These are phyloP conservation scores for Petrocephalus schoutedeni DNA, from an alignment of 2,797 vertebrate genomes.

Conservation along the genomic window DNA sequence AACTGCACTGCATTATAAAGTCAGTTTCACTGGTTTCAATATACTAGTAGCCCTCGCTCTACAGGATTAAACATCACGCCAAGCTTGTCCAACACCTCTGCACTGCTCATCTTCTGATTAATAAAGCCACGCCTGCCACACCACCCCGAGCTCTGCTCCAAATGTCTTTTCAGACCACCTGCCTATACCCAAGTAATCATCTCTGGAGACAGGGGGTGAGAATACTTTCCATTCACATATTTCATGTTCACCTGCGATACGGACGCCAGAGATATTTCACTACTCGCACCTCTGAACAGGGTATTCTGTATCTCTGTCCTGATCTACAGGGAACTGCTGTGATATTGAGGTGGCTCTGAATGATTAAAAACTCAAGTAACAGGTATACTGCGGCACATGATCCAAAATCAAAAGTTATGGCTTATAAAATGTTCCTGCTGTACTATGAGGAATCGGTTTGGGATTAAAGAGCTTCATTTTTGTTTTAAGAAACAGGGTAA, in stretches of 20 bases:
- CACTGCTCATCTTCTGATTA: background rate
- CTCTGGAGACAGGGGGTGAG: background rate
- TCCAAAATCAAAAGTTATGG: background rate
- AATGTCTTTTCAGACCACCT: conserved; percentile 5
- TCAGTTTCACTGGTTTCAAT: background rate
- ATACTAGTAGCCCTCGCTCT: background rate
- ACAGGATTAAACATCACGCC: background rate
- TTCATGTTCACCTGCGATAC: background rate
- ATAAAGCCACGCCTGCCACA: background rate
- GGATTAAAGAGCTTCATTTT: background rate
- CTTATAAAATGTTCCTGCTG: background rate
- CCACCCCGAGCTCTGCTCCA: background rate
- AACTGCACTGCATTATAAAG: background rate
- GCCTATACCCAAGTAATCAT: background rate
- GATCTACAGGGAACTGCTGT: background rate
- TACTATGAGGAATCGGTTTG: background rate
- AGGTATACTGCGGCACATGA: background rate
- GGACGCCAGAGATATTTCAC: background rate
- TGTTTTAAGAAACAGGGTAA: background rate
- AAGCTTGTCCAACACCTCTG: background rate
- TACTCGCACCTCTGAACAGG: background rate
- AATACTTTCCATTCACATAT: background rate
- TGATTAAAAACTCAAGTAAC: background rate
- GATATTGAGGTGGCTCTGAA: background rate
- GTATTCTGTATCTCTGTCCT: background rate